Conservation (phyloP, 2,113 vertebrate genomes). For the Salvelinus alpinus region DNA sequence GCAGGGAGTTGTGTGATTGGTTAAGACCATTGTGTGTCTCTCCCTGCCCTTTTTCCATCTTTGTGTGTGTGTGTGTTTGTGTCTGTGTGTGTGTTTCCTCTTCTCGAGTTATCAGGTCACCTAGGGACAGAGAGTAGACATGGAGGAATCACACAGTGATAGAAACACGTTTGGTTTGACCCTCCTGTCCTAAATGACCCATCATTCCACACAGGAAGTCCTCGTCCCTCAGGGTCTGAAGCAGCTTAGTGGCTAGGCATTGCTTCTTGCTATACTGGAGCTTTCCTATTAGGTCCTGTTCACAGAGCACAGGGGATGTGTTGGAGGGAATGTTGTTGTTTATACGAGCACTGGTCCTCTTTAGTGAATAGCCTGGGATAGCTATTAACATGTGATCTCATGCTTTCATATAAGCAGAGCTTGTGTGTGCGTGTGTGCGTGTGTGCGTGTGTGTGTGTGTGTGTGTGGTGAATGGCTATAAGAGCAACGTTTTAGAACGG, state of each 20-base stretch:
- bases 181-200: slow-evolving; percentile 70
- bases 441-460: background rate
- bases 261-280: slow-evolving; percentile 70
- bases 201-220: slow-evolving; percentile 72
- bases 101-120: background rate
- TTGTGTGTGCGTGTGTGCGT: slow-evolving; percentile 7
- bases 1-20: slow-evolving; percentile 68
- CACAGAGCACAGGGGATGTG: slow-evolving; percentile 36
- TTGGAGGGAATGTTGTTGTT: too few species aligned
- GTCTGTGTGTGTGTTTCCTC: background rate
- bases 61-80: slow-evolving; percentile 38
- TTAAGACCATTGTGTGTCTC: slow-evolving; percentile 75
- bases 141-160: background rate
- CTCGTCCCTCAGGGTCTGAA: slow-evolving; percentile 66
- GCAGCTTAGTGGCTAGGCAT: slow-evolving; percentile 62
- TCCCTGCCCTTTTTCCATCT: slow-evolving; percentile 61
- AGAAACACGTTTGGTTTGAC: slow-evolving; percentile 65
- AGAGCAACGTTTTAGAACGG: too few species aligned
- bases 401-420: background rate
- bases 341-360: slow-evolving; percentile 13
- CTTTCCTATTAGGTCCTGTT: slow-evolving; percentile 60
- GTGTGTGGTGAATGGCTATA: too few species aligned
- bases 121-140: background rate
- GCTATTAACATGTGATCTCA: slow-evolving; percentile 2
- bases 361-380: background rate